Conservation (phyloP, 2,797 vertebrate genomes). For the Cephalopachus bancanus region DNA sequence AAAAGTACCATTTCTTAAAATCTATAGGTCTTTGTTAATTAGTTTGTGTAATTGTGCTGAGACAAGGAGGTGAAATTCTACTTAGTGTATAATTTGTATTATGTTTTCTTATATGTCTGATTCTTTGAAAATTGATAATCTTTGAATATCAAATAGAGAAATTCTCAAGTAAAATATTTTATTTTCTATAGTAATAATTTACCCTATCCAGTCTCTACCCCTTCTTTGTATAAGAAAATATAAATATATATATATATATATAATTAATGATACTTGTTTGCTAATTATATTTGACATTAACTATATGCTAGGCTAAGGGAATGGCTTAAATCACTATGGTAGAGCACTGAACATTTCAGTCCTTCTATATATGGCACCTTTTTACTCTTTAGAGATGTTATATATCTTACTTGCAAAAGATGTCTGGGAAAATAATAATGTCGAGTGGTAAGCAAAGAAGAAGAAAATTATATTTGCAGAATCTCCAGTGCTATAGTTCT, state of each 20-base stretch:
- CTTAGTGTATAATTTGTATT: conserved; percentile 4
- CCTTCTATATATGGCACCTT: not conserved
- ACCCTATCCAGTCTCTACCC: not conserved
- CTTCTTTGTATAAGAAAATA: conserved; percentile 20
- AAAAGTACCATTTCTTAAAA: not conserved
- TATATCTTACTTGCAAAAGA: not conserved
- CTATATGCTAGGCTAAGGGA: not conserved
- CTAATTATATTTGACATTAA: not conserved
- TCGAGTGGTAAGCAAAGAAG: not conserved
- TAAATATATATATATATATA: not conserved
- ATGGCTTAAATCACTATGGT: not conserved
- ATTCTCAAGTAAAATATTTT: conserved; percentile 16
- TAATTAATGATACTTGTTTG: not conserved
- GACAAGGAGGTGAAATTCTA: not conserved
- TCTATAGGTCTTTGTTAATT: conserved; percentile 4
- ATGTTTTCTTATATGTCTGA: not conserved
- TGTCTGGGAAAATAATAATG: conserved; percentile 31
- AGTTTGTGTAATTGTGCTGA: not conserved
- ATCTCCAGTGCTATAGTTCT: not conserved
- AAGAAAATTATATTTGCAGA: conserved; percentile 18
- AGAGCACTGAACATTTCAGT: conserved; percentile 18
- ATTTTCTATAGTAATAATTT: not conserved
- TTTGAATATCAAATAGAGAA: not conserved
- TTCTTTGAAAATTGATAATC: conserved; percentile 47
- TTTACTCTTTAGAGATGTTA: not conserved